Percentiles rank a stretch among this genome's conserved stretches.
phyloP scores from a whole-genome alignment of 2,888 invertebrate species.

The Synergus gifuensis region DNA sequence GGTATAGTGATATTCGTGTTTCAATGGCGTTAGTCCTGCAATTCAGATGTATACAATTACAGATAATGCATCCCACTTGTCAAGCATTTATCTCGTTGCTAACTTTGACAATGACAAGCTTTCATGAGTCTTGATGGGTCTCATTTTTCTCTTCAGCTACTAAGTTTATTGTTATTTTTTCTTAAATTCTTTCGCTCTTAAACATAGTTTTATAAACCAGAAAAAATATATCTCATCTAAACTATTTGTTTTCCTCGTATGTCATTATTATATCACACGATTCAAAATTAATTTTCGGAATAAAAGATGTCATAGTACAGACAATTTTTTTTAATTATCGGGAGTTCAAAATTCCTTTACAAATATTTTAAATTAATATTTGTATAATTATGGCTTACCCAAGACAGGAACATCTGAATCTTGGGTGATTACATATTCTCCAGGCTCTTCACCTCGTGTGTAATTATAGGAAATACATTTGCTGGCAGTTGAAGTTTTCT shows the following conservation, averaged over 20 bases:
- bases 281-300: too few species aligned
- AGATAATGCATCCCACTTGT: conserved; percentile 70
- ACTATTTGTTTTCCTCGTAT: too few species aligned
- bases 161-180: conserved; percentile 6
- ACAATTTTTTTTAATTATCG: too few species aligned
- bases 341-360: not conserved
- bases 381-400: conserved; percentile 60
- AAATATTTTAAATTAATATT: not conserved
- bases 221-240: not conserved
- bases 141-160: conserved; percentile 51
- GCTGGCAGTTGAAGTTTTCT: conserved; percentile 90
- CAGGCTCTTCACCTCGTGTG: conserved; percentile 84
- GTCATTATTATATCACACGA: too few species aligned
- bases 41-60: conserved; percentile 59
- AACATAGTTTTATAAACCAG: not conserved
- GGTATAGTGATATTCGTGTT: conserved; percentile 89
- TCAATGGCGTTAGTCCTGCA: conserved; percentile 84
- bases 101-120: conserved; percentile 57
- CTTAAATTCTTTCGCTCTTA: not conserved
- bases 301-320: too few species aligned
- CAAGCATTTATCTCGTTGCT: conserved; percentile 67
- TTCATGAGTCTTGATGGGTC: conserved; percentile 38
- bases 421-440: conserved; percentile 85
- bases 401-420: conserved; percentile 83
- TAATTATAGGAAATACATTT: conserved; percentile 90